phyloP scores from a whole-genome alignment of 2,888 invertebrate genomes.

The Phorcus lineatus region DNA sequence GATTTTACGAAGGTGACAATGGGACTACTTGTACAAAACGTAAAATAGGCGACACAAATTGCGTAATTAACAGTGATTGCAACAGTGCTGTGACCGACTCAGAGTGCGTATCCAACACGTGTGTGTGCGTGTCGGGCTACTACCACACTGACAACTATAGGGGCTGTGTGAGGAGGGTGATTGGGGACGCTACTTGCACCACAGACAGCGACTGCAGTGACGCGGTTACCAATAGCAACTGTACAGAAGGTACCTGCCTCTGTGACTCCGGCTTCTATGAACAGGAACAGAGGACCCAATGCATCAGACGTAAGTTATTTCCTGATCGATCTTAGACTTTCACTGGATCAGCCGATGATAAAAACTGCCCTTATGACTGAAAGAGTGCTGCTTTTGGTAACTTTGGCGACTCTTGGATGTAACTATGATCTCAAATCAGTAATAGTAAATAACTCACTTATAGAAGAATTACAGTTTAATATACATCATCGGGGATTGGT shows the following conservation, averaged over 20 bases:
- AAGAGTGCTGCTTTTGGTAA: too few relatives aligned
- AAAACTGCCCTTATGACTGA: too few relatives aligned
- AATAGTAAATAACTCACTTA: too few relatives aligned
- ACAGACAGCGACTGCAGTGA: slow-evolving; percentile 36
- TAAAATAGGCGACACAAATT: slow-evolving; percentile 36
- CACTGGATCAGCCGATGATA: too few relatives aligned
- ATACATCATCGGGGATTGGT: too few relatives aligned
- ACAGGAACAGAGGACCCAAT: slow-evolving; percentile 6
- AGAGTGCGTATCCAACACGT: slow-evolving; percentile 19
- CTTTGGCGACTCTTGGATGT: too few relatives aligned
- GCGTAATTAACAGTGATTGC: slow-evolving; percentile 31
- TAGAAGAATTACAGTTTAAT: too few relatives aligned
- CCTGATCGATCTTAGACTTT: too few relatives aligned
- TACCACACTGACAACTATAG: slow-evolving; percentile 23
- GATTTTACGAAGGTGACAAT: slow-evolving; percentile 19
- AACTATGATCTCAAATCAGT: too few relatives aligned
- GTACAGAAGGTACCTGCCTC: slow-evolving; percentile 31
- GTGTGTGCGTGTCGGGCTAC: slow-evolving; percentile 24
- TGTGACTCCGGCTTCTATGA: slow-evolving; percentile 39
- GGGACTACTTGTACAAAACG: slow-evolving; percentile 30
- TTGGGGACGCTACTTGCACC: slow-evolving; percentile 35
- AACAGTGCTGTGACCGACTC: background rate
- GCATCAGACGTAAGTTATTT: slow-evolving; percentile 17
- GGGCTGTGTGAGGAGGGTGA: slow-evolving; percentile 33
- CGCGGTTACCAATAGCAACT: slow-evolving; percentile 41